A percentile compares a stretch with the other conserved stretches of the same genome.
phyloP scores from a whole-genome alignment of 2,888 invertebrate species.

The Sthenelais limicola region DNA sequence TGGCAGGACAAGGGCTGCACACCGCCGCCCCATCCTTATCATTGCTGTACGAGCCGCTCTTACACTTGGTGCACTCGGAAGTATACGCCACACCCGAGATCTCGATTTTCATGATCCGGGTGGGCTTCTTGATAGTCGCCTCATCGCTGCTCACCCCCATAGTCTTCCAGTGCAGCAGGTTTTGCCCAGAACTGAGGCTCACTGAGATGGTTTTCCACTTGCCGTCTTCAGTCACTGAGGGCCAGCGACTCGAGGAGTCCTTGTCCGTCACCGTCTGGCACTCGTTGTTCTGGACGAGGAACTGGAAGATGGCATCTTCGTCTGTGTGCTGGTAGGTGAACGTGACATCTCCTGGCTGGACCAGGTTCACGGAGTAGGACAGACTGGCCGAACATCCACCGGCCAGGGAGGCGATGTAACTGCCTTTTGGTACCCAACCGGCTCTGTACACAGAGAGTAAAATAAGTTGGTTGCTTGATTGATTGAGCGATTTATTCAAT shows the following conservation, averaged over 20 bases:
- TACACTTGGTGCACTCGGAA: constrained; percentile 74
- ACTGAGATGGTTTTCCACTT: constrained; percentile 72
- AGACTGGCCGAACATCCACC: constrained; percentile 74
- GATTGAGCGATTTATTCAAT: background rate
- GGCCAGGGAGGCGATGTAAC: constrained; percentile 71
- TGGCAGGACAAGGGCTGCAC: constrained; percentile 73
- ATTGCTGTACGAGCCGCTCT: constrained; percentile 72
- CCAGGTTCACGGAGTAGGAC: constrained; percentile 75
- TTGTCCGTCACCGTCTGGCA: constrained; percentile 73
- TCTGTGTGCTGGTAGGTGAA: constrained; percentile 76
- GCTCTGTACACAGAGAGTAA: constrained; percentile 53
- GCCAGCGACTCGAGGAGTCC: constrained; percentile 73
- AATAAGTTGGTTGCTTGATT: background rate
- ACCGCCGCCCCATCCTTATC: constrained; percentile 62
- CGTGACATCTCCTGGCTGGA: constrained; percentile 74
- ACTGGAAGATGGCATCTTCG: constrained; percentile 73
- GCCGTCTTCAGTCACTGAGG: constrained; percentile 72
- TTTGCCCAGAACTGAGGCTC: constrained; percentile 74
- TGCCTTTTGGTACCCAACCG: constrained; percentile 63
- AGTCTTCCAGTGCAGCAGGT: constrained; percentile 76
- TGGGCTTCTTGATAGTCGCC: constrained; percentile 64
- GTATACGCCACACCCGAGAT: constrained; percentile 75
- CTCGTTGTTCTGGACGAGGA: constrained; percentile 75
- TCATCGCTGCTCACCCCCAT: constrained; percentile 46
- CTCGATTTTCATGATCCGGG: constrained; percentile 68